phyloP scores from a whole-genome alignment of 2,113 vertebrate species.

The Hemiprocne comata region DNA sequence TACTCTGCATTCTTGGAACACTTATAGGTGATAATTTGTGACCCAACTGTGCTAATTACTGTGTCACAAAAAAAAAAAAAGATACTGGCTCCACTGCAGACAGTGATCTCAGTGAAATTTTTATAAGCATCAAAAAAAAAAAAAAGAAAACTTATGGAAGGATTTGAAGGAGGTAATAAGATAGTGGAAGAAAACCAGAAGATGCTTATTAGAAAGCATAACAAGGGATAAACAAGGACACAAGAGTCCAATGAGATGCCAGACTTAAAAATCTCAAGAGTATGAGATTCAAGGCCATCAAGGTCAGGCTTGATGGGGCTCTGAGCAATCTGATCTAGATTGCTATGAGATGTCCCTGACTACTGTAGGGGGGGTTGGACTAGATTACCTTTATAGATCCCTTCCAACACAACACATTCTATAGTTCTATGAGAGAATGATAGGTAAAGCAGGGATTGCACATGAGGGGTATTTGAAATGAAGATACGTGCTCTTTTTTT shows the following conservation, averaged over 20 bases:
- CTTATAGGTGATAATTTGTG: neutral
- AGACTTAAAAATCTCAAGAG: neutral
- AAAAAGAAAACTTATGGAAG: neutral
- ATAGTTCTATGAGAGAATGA: neutral
- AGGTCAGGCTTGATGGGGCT: too few species aligned
- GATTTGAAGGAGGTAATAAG: neutral
- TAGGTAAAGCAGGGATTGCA: neutral
- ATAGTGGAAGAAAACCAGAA: neutral
- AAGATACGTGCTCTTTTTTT: neutral
- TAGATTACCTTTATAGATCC: too few species aligned
- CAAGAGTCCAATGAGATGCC: neutral
- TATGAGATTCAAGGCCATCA: neutral
- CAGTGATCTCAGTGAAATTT: neutral
- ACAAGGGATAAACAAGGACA: neutral
- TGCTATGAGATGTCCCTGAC: too few species aligned
- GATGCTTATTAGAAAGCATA: neutral
- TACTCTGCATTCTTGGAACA: neutral
- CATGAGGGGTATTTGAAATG: neutral
- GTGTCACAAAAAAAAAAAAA: neutral
- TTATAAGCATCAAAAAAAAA: neutral
- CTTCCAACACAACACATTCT: too few species aligned
- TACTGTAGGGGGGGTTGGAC: too few species aligned
- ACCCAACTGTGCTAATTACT: neutral
- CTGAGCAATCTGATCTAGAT: too few species aligned
- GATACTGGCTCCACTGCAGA: neutral